Conservation (phyloP, 2,888 invertebrate species). For the Drosophila robusta region DNA sequence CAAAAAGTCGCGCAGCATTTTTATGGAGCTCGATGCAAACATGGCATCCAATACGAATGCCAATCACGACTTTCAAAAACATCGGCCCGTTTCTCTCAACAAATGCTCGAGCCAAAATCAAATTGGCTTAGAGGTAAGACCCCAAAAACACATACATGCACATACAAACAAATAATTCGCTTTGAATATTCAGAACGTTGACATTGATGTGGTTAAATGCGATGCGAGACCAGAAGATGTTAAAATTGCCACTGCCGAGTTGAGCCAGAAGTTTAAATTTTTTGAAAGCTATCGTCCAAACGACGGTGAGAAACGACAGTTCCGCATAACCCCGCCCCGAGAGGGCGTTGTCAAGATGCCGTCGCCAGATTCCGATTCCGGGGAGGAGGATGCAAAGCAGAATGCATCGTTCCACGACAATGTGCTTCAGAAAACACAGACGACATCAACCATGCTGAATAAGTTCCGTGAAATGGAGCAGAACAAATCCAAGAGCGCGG, state of each 20-base stretch:
- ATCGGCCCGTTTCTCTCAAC: neutral
- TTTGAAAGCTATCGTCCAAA: slow-evolving; percentile 93
- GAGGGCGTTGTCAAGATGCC: slow-evolving; percentile 89
- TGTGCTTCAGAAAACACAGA: slow-evolving; percentile 87
- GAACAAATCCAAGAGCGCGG: slow-evolving; percentile 84
- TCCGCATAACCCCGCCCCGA: slow-evolving; percentile 95
- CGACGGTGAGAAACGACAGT: slow-evolving; percentile 88
- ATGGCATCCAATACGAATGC: slow-evolving; percentile 85
- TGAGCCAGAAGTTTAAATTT: slow-evolving; percentile 94
- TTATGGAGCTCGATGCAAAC: slow-evolving; percentile 94
- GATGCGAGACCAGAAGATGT: slow-evolving; percentile 91
- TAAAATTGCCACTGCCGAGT: slow-evolving; percentile 92
- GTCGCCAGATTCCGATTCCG: slow-evolving; percentile 85
- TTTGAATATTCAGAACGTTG: slow-evolving; percentile 23
- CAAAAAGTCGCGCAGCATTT: slow-evolving; percentile 94
- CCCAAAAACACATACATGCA: neutral
- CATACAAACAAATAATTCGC: neutral
- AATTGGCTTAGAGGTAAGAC: slow-evolving; percentile 50
- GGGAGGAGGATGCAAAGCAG: slow-evolving; percentile 84
- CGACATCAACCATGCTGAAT: slow-evolving; percentile 93
- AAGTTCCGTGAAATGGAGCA: slow-evolving; percentile 96
- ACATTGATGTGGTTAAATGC: slow-evolving; percentile 90
- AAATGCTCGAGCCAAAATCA: slow-evolving; percentile 13
- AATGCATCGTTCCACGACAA: slow-evolving; percentile 64
- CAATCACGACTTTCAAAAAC: slow-evolving; percentile 4